These are phyloP conservation scores for Brassicogethes aeneus DNA, from an alignment of 2,888 invertebrate genomes.

Conservation along the genomic window DNA sequence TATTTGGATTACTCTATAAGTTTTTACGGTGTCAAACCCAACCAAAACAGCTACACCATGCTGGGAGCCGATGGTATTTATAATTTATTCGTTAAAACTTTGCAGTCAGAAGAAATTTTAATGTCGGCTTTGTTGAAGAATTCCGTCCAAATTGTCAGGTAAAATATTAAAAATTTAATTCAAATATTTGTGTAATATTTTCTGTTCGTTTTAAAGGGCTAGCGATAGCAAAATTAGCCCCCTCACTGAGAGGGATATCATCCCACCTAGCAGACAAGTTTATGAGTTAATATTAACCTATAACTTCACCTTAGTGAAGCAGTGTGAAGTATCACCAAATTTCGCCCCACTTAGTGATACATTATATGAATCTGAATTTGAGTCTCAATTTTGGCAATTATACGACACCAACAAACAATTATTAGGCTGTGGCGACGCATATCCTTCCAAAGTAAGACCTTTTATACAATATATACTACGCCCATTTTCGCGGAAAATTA, in stretches of 20 bases:
- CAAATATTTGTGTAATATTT: conserved; percentile 53
- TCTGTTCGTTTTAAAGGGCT: conserved; percentile 53
- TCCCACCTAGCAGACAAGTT: conserved; percentile 82
- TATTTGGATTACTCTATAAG: conserved; percentile 64
- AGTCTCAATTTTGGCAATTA: conserved; percentile 94
- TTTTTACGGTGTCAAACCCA: conserved; percentile 75
- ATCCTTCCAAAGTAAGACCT: conserved; percentile 61
- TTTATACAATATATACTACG: not conserved
- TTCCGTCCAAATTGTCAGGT: conserved; percentile 62
- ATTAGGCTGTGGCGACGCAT: conserved; percentile 81
- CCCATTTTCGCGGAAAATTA: too few species aligned
- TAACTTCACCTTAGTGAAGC: conserved; percentile 71
- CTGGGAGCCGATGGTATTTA: conserved; percentile 68
- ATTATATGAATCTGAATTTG: conserved; percentile 92
- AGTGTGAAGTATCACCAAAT: conserved; percentile 73
- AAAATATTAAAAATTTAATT: conserved; percentile 49
- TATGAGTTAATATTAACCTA: conserved; percentile 86
- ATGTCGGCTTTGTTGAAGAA: conserved; percentile 68
- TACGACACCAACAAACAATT: conserved; percentile 87
- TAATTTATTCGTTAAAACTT: conserved; percentile 57
- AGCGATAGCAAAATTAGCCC: conserved; percentile 71
- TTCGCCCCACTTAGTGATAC: conserved; percentile 74
- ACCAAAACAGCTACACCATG: conserved; percentile 56
- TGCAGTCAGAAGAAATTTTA: conserved; percentile 70
- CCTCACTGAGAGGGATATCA: conserved; percentile 70